Evolutionary conservation across 2,888 invertebrate species (phyloP), one percentile per base, ranked within the genome.

Genomic region (Therioaphis trifolii): DNA sequence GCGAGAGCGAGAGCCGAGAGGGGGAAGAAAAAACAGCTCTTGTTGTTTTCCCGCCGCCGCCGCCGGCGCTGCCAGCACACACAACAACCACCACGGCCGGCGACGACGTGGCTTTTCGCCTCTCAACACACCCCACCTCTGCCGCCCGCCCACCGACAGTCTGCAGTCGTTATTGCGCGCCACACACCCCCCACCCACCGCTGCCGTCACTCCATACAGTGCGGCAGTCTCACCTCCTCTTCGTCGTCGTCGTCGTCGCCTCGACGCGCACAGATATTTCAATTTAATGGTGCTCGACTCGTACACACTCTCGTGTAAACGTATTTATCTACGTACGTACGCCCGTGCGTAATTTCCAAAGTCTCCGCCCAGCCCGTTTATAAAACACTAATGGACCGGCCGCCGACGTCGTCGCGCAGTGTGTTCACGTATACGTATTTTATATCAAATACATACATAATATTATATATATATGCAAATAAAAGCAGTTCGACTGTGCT

Each of bases 331-430:
- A 58, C 24, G 4, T n/a, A 27, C 9, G 21, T 58, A 40, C 40
- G 2, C 14, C 46, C 52, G n/a, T 21, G 72, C n/a, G 52, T 52
- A 78, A 78, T 49, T 66, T 55, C 55, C 5, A 66, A 43, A 52
- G 82, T 52, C 82, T 72, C 82, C 82, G 82, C 82, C 82, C 82
- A 74, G 63, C 35, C 63, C 82, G 82, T 82, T 82, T 52, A 69
- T 55, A 43, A 68, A 79, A 69, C 78, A 52, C 27, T 79, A 78
- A 78, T 78, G 77, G 77, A 78, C 63, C 61, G 63, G 43, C 29
- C 71, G 21, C 24, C 46, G 52, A 58, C 58, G 58, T 5, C 58
- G 21, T 35, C 35, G 35, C 35, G 58, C 12, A 55, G n/a, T 52
- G 9, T 52, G n/a, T 21, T 0, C 1, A 35, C 35, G 35, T 7